These are phyloP conservation scores for Cydia pomonella DNA, from an alignment of 1,140 invertebrate genomes.

Conservation along the genomic window DNA sequence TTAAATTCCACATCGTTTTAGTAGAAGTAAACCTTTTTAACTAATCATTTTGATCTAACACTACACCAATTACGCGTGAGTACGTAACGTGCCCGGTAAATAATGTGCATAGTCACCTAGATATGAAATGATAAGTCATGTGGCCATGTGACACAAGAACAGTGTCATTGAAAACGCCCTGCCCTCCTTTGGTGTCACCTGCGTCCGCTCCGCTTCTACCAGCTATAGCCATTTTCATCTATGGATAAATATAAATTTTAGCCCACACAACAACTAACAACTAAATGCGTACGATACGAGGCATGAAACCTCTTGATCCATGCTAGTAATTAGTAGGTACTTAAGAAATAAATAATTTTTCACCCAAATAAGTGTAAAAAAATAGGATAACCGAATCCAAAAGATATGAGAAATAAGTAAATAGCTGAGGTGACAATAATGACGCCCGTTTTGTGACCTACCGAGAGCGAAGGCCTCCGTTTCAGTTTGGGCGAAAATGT, in stretches of 20 bases:
- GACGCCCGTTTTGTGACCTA: too few relatives aligned
- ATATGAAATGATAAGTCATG: constrained; percentile 58
- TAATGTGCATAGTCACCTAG: constrained; percentile 35
- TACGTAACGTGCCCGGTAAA: constrained; percentile 12
- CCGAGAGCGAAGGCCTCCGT: too few relatives aligned
- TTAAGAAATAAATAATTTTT: neutral
- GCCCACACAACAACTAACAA: constrained; percentile 31
- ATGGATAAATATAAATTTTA: constrained; percentile 67
- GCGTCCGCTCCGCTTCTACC: constrained; percentile 37
- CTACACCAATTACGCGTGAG: neutral
- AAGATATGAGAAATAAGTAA: too few relatives aligned
- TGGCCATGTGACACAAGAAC: constrained; percentile 50
- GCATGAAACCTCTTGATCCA: constrained; percentile 2
- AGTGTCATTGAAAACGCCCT: constrained; percentile 71
- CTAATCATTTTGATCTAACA: neutral
- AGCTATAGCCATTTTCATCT: constrained; percentile 57
- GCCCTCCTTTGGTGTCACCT: constrained; percentile 52
- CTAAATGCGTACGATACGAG: neutral
- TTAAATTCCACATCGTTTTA: neutral
- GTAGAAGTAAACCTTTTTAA: neutral
- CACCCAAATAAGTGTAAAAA: neutral
- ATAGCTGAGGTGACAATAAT: too few relatives aligned
- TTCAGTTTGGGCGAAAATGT: too few relatives aligned
- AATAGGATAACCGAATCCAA: neutral
- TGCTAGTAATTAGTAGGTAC: neutral